Base-by-base conservation (phyloP, 2,888 invertebrate genomes). In the Drosophila lutescens region DNA sequence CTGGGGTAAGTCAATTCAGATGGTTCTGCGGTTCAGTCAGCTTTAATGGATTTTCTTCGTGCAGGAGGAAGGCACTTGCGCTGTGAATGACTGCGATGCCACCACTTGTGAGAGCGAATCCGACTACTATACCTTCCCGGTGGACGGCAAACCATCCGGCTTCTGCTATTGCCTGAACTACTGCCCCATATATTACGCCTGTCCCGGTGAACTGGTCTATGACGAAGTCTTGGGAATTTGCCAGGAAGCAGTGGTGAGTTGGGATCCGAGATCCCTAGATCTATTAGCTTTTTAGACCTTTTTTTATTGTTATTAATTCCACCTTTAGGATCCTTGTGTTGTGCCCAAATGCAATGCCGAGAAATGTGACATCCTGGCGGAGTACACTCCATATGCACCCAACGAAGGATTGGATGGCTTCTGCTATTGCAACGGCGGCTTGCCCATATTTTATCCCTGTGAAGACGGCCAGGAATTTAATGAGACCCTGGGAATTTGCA, bases 81-180 rank as follows among this genome's bases (percentile, higher is more conserved):
- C 23, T 1, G 43, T 46, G n/a, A 81, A 66, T 15, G 68, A 15
- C 6, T 83, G 82, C n/a, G 23, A 80, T 47, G 46, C 69, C 1
- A 32, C 38, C 3, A 3, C n/a, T 2, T 84, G 84, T 46, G 47
- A 26, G 0, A 6, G 0, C 0, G 6, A 6, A 3, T 0, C 0
- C 1, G 58, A 71, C 10, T 56, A 43, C 47, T 1, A 20, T 2
- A 4, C 38, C 1, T 83, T 73, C 32, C 65, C 80, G 2, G 58
- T 81, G 1, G 6, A 40, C 2, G 62, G 60, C 34, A 75, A 68
- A 4, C 1, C 44, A 0, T 15, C 60, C 8, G 86, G 80, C 4
- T 91, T 83, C 69, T 91, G 91, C 56, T 49, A 74, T 7, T 91
- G 91, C 49, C 46, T 60, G 7, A 57, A 67, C 4, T 32, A 17